These are phyloP conservation scores for Pampus argenteus DNA, from an alignment of 2,797 vertebrate genomes.

Conservation along the genomic window DNA sequence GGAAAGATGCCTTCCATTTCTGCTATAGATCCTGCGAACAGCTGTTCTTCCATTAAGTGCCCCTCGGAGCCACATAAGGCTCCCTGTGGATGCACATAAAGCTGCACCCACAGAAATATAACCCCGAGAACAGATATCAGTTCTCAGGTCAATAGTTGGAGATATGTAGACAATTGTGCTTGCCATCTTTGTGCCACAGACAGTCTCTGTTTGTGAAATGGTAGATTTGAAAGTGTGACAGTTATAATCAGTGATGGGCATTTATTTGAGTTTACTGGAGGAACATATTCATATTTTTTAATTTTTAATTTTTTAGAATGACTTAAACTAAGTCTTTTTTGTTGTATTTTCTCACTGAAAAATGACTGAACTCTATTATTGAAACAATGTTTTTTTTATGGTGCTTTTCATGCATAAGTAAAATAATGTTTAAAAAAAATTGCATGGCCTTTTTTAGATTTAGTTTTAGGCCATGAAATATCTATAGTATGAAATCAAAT, in stretches of 20 bases:
- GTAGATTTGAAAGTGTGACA: background rate
- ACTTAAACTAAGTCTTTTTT: background rate
- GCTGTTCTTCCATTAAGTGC: slow-evolving; percentile 75
- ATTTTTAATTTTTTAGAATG: too few relatives aligned
- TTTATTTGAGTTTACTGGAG: background rate
- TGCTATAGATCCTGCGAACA: slow-evolving; percentile 74
- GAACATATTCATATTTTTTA: background rate
- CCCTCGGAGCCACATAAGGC: slow-evolving; percentile 69
- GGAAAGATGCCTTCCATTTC: slow-evolving; percentile 73
- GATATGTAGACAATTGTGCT: slow-evolving; percentile 55
- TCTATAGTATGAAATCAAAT: too few relatives aligned
- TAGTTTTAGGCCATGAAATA: too few relatives aligned
- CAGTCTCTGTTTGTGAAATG: background rate
- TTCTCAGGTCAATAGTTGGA: slow-evolving; percentile 66
- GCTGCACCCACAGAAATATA: slow-evolving; percentile 74
- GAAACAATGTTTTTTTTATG: too few relatives aligned
- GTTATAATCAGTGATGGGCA: slow-evolving; percentile 5
- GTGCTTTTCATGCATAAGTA: too few relatives aligned
- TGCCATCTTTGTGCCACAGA: slow-evolving; percentile 22
- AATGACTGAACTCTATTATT: too few relatives aligned
- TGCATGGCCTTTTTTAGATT: too few relatives aligned
- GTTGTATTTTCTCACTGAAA: too few relatives aligned
- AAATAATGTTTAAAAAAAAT: too few relatives aligned
- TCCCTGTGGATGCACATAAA: slow-evolving; percentile 60
- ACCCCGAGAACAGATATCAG: slow-evolving; percentile 65